phyloP scores from a whole-genome alignment of 2,888 invertebrate species.

The Rhogogaster chlorosoma region DNA sequence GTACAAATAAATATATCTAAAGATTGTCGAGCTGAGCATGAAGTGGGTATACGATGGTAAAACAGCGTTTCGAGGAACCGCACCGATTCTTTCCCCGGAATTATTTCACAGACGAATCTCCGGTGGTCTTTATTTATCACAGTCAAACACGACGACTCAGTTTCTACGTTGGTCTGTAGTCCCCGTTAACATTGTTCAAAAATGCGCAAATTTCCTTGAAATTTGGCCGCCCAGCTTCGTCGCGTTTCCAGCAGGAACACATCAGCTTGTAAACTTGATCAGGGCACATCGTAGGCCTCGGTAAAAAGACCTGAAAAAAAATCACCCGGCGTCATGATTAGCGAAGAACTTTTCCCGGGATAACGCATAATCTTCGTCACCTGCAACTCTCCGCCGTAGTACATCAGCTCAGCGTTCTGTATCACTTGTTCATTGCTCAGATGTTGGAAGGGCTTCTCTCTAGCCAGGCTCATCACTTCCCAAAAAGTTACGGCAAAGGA shows the following conservation, averaged over 20 bases:
- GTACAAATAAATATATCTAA: conserved; percentile 37
- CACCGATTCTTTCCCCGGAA: background rate
- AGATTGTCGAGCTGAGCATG: conserved; percentile 54
- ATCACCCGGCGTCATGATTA: background rate
- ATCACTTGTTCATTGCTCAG: conserved; percentile 83
- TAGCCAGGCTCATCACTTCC: conserved; percentile 83
- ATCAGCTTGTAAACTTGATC: conserved; percentile 87
- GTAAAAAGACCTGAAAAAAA: conserved; percentile 80
- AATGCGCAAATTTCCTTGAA: conserved; percentile 86
- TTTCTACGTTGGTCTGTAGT: conserved; percentile 77
- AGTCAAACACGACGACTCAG: conserved; percentile 66
- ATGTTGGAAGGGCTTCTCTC: conserved; percentile 82
- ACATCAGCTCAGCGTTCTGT: conserved; percentile 84
- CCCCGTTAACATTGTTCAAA: conserved; percentile 82
- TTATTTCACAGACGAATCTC: conserved; percentile 5
- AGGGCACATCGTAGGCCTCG: conserved; percentile 88
- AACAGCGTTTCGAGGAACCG: background rate
- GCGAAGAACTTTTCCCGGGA: background rate
- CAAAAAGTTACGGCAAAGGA: conserved; percentile 84
- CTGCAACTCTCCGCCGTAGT: conserved; percentile 82
- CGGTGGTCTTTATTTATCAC: conserved; percentile 64
- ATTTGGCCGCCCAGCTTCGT: conserved; percentile 81
- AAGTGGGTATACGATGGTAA: background rate
- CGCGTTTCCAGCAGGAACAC: conserved; percentile 85
- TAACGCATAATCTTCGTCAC: conserved; percentile 68